Base-by-base conservation (phyloP, 2,113 vertebrate genomes). In the Clupea harengus region DNA sequence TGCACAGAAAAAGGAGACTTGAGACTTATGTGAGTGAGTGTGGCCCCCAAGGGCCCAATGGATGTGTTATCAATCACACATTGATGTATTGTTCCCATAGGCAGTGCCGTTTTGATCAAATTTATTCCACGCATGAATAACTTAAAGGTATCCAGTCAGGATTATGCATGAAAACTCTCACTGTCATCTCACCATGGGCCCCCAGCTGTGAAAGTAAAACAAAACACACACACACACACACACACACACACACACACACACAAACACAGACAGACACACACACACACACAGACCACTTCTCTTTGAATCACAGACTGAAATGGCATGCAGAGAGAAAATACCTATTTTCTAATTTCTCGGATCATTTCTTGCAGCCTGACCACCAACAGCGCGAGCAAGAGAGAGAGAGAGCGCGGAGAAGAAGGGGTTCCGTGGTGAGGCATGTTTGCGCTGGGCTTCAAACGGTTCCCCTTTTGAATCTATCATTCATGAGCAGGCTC, bases 401-500 rank as follows among this genome's bases (percentile, higher is more conserved):
- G 17, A 18, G 52, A 54, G 15, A 54, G 4, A 54, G 54, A 60
- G 54, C 4, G 20, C 22, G 54, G 54, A 60, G 20, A 60, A 60
- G 18, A 60, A 60, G 54, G 22, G 54, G 54, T 5, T 60, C 54
- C 20, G 20, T 60, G 20, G 54, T 60, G 54, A 22, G 20, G 54
- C 54, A 60, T 60, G 54, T 60, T 60, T 20, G 54, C 20, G 54
- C 54, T 20, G 54, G 20, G 54, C 54, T 60, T 60, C 54, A 60
- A 60, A 60, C 54, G 20, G 54, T 6, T 60, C 54, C 18, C 44
- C 83, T 28, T 67, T 49, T 46, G 25, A 47, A 75, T 84, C 83
- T 47, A 84, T 84, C 83, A 49, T 84, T 75, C 72, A 84, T 84
- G 72, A 84, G 20, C 25, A 45, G 72, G 60, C 15, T 46, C 72